phyloP scores from a whole-genome alignment of 53 echinoderm and acorn worm genomes.

The Arbacia lixula region DNA sequence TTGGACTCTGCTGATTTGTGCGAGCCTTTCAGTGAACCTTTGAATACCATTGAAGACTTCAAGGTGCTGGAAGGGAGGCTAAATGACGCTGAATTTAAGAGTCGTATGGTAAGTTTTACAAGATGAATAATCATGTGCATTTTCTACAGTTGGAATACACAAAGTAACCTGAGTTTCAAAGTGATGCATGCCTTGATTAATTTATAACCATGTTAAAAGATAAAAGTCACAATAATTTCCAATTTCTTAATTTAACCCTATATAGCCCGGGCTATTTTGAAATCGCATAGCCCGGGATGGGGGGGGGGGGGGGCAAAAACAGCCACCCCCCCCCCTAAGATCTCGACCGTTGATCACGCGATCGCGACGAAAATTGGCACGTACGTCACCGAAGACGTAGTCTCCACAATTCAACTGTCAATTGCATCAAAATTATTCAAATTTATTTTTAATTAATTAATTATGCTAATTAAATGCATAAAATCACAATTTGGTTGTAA shows the following conservation, averaged over 20 bases:
- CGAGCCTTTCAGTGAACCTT: slow-evolving; percentile 31
- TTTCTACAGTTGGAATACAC: slow-evolving; percentile 19
- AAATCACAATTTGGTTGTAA: no score
- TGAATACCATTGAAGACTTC: slow-evolving; percentile 21
- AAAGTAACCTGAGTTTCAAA: slow-evolving; percentile 17
- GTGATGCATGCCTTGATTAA: slow-evolving; percentile 26
- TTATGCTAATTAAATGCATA: no score
- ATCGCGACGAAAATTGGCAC: no score
- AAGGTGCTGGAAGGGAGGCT: slow-evolving; percentile 22
- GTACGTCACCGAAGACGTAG: no score
- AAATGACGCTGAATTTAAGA: background rate
- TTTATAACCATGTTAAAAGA: slow-evolving; percentile 30
- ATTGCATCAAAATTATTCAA: no score
- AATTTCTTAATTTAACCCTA: slow-evolving; percentile 14
- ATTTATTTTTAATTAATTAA: no score
- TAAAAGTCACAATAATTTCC: slow-evolving; percentile 28
- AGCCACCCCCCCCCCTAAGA: no score
- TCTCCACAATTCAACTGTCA: no score
- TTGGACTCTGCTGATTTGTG: slow-evolving; percentile 31
- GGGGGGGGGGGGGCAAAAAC: no score
- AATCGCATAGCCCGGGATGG: no score
- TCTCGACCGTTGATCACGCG: no score
- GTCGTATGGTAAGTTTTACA: slow-evolving; percentile 20
- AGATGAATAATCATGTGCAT: slow-evolving; percentile 31
- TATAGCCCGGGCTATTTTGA: no score